These are phyloP conservation scores for Lithophane ornitopus DNA, from an alignment of 2,888 invertebrate species.

Conservation along the genomic window DNA sequence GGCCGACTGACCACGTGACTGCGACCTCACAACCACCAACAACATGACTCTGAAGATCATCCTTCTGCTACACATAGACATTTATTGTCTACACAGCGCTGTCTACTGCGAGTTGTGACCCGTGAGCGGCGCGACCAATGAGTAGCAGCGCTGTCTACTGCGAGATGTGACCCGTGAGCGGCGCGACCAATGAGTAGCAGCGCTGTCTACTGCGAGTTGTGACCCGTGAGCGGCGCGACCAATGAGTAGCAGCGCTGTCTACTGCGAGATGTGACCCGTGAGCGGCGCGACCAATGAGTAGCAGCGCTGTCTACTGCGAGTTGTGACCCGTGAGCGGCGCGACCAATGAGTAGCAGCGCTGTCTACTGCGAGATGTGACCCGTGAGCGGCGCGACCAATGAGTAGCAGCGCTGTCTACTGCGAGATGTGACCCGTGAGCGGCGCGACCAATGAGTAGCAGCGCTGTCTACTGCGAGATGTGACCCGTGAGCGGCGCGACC, in stretches of 20 bases:
- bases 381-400: background rate
- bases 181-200: slow-evolving; percentile 1
- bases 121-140: background rate
- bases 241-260: slow-evolving; percentile 1
- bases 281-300: background rate
- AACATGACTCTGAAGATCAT: background rate
- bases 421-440: too few relatives aligned
- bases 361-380: too few relatives aligned
- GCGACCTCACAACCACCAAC: background rate
- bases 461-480: background rate
- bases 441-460: slow-evolving; percentile 1
- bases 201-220: background rate
- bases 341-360: slow-evolving; percentile 3
- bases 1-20: background rate
- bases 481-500: background rate
- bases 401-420: slow-evolving; percentile 8
- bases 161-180: background rate
- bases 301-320: background rate
- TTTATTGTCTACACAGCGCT: background rate
- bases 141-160: slow-evolving; percentile 6
- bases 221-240: background rate
- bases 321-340: background rate
- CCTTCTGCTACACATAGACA: background rate
- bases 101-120: too few relatives aligned
- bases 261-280: too few relatives aligned